These are phyloP conservation scores for Microtus oregoni DNA, from an alignment of 2,113 vertebrate genomes.

Conservation along the genomic window DNA sequence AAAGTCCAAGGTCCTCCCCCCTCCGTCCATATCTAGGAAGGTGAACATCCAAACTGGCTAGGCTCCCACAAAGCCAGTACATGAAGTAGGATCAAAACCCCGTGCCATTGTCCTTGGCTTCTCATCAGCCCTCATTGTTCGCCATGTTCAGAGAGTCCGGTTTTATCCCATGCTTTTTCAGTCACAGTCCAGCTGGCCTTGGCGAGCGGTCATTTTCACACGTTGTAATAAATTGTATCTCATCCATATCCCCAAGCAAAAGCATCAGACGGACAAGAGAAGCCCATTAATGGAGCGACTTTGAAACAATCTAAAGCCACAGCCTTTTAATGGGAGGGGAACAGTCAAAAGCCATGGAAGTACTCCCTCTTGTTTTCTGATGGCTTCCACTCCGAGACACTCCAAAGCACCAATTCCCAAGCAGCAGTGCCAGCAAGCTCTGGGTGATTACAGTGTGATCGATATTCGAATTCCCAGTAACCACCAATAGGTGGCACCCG, in stretches of 20 bases:
- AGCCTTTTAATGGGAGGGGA: too few relatives aligned
- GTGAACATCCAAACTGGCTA: too few relatives aligned
- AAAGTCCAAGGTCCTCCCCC: too few relatives aligned
- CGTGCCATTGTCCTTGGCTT: too few relatives aligned
- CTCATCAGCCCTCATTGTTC: too few relatives aligned
- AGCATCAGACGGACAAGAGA: not conserved
- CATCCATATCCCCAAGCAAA: not conserved
- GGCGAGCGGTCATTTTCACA: not conserved
- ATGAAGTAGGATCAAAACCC: too few relatives aligned
- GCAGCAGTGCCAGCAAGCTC: not conserved
- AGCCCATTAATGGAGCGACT: not conserved
- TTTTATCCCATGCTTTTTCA: too few relatives aligned
- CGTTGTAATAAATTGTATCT: not conserved
- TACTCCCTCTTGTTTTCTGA: not conserved
- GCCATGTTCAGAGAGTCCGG: too few relatives aligned
- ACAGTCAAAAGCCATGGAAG: not conserved
- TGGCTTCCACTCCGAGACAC: not conserved
- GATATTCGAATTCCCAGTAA: not conserved
- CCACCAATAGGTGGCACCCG: constrained; percentile 61
- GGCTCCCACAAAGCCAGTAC: too few relatives aligned
- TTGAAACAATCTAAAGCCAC: not conserved
- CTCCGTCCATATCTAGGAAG: too few relatives aligned
- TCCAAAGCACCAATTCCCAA: constrained; percentile 30
- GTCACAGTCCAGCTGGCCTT: too few relatives aligned
- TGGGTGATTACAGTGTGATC: not conserved